phyloP scores from a whole-genome alignment of 2,113 vertebrate genomes.

The Meles meles region DNA sequence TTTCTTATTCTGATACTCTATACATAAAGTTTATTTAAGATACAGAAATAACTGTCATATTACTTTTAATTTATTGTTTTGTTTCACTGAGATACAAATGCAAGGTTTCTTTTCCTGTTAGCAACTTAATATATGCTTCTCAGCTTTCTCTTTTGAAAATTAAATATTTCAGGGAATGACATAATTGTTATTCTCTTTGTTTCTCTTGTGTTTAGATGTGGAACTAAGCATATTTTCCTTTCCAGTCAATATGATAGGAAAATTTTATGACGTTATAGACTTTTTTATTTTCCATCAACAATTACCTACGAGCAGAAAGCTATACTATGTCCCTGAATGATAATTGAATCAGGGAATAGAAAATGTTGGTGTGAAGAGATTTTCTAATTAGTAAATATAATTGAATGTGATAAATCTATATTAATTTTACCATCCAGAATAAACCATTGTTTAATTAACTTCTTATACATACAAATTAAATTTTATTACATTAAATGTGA shows the following conservation, averaged over 20 bases:
- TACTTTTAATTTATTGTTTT: not conserved
- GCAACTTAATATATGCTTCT: not conserved
- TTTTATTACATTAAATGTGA: not conserved
- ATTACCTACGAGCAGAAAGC: not conserved
- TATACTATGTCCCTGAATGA: not conserved
- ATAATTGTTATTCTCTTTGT: not conserved
- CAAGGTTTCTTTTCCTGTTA: not conserved
- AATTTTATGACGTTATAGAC: not conserved
- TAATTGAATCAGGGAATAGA: not conserved
- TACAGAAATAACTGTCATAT: not conserved
- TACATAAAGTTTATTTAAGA: not conserved
- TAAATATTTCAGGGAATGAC: not conserved
- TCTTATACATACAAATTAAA: not conserved
- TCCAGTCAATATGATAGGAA: not conserved
- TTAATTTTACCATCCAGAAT: not conserved
- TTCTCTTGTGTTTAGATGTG: not conserved
- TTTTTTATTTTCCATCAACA: slow-evolving; percentile 17
- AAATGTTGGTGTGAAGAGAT: not conserved
- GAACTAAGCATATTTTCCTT: not conserved
- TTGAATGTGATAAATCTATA: not conserved
- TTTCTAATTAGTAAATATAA: slow-evolving; percentile 31
- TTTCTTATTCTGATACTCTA: not conserved
- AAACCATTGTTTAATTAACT: not conserved
- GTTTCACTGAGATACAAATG: not conserved
- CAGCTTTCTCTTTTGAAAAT: not conserved